phyloP scores from a whole-genome alignment of 2,113 vertebrate species.

The Serilophus lunatus region DNA sequence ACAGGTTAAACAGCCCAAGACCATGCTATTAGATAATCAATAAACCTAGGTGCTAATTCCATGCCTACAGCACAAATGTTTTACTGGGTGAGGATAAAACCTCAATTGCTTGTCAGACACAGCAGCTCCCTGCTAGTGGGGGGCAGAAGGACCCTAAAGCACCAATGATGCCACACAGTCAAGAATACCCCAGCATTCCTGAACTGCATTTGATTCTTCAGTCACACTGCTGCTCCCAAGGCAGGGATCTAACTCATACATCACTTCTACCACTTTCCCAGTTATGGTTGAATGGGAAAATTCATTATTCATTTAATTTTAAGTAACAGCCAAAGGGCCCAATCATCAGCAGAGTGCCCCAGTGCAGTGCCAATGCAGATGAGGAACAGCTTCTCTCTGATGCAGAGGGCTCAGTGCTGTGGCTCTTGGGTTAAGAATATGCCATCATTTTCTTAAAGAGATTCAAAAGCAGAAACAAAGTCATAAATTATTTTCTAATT shows the following conservation, averaged over 20 bases:
- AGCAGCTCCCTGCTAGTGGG: background rate
- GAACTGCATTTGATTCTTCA: background rate
- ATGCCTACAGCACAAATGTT: background rate
- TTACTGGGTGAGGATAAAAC: background rate
- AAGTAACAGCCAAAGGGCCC: conserved; percentile 20
- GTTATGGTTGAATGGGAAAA: conserved; percentile 30
- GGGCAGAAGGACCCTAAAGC: background rate
- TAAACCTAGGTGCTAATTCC: background rate
- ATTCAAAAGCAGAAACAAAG: conserved; percentile 7
- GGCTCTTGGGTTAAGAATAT: background rate
- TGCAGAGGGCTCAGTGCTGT: background rate
- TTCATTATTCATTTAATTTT: conserved; percentile 55
- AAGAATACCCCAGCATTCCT: background rate
- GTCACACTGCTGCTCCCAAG: background rate
- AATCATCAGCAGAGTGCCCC: background rate
- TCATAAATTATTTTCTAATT: conserved; percentile 48
- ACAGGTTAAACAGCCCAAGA: background rate
- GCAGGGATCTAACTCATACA: background rate
- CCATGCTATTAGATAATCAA: background rate
- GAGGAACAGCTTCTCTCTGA: conserved; percentile 17
- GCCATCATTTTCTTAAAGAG: conserved; percentile 3
- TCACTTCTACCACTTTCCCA: background rate
- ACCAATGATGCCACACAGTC: background rate
- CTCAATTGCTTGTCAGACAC: background rate
- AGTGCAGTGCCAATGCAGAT: background rate